These are phyloP conservation scores for Botia almorhae DNA, from an alignment of 2,797 vertebrate species.

Conservation along the genomic window DNA sequence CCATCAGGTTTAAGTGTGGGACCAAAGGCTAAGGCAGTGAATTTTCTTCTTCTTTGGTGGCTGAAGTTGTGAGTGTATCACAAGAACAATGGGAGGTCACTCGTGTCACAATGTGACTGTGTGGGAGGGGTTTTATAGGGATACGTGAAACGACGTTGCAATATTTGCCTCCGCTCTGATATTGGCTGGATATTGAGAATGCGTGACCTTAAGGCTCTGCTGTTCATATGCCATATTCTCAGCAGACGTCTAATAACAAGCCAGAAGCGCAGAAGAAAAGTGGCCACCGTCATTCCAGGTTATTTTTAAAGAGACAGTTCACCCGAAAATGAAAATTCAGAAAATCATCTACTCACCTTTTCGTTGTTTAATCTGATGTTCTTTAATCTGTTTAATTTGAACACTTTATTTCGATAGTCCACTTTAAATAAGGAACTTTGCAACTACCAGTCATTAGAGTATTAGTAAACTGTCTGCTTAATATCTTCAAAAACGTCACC, in stretches of 20 bases:
- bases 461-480: no score
- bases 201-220: conserved; percentile 32
- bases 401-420: no score
- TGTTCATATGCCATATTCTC: conserved; percentile 17
- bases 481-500: no score
- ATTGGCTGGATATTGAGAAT: conserved; percentile 39
- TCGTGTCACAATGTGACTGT: not conserved
- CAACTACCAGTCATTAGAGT: no score
- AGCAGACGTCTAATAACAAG: conserved; percentile 16
- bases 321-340: not conserved
- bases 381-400: no score
- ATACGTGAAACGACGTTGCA: not conserved
- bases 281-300: not conserved
- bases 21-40: conserved; percentile 1
- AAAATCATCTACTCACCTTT: not conserved
- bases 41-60: not conserved
- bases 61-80: not conserved
- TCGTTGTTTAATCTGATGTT: not conserved
- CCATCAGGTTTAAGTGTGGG: not conserved
- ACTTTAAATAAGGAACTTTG: no score
- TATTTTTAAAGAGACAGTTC: conserved; percentile 9
- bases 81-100: conserved; percentile 21
- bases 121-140: not conserved
- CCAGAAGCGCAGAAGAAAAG: conserved; percentile 23
- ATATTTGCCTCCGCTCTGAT: conserved; percentile 17